A percentile compares a stretch with the other conserved stretches of the same genome.
Conservation (phyloP, 2,797 vertebrate species). For the Pseudomugil gertrudae region DNA sequence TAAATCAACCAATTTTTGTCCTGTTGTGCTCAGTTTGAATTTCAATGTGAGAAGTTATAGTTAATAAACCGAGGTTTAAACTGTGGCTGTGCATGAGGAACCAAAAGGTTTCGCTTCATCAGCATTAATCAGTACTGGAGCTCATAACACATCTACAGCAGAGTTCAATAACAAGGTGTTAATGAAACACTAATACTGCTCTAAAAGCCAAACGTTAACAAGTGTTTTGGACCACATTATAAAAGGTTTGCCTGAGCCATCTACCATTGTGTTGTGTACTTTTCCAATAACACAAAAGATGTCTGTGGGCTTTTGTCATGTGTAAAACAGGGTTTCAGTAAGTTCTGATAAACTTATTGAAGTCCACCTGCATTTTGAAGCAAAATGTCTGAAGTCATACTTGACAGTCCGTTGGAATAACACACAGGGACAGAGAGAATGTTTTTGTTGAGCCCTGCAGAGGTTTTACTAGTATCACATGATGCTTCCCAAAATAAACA, state of each 20-base stretch:
- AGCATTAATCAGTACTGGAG: background rate
- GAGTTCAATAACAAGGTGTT: background rate
- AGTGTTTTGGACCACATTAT: too few relatives aligned
- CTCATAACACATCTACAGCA: background rate
- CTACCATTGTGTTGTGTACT: too few relatives aligned
- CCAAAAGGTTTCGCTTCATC: too few relatives aligned
- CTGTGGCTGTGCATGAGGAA: background rate
- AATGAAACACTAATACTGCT: background rate
- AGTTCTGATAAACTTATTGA: background rate
- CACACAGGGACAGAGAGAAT: background rate
- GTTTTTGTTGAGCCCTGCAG: background rate
- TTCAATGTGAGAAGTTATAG: background rate
- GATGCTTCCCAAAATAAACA: conserved; percentile 3
- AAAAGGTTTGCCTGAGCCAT: too few relatives aligned
- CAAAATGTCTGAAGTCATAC: background rate
- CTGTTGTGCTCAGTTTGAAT: background rate
- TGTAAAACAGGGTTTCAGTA: background rate
- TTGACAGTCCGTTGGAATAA: background rate
- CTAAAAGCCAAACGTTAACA: background rate
- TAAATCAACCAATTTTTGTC: background rate
- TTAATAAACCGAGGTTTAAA: background rate
- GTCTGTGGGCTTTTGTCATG: background rate
- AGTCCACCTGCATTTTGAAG: background rate
- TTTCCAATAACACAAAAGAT: too few relatives aligned
- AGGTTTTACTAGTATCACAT: background rate